phyloP scores from a whole-genome alignment of 2,888 invertebrate species.

The Hyalella azteca region DNA sequence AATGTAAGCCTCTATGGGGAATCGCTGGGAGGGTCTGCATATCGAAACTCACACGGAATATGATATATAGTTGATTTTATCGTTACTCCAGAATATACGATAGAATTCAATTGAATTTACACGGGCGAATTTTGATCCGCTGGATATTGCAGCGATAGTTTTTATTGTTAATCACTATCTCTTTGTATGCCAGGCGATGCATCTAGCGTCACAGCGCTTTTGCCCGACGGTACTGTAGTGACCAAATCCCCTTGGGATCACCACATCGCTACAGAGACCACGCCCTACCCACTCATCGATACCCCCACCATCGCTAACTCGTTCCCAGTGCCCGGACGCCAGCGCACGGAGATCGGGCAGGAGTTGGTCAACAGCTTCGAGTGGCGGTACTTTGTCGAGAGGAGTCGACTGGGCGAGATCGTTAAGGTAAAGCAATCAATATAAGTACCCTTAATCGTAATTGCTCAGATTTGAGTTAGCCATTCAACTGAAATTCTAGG shows the following conservation, averaged over 20 bases:
- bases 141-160: too few relatives aligned
- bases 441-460: too few relatives aligned
- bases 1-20: too few relatives aligned
- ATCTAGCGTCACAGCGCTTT: slow-evolving; percentile 57
- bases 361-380: slow-evolving; percentile 91
- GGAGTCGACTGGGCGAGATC: not conserved
- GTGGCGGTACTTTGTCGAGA: slow-evolving; percentile 85
- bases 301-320: slow-evolving; percentile 87
- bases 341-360: slow-evolving; percentile 85
- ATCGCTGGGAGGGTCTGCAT: too few relatives aligned
- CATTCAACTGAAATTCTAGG: too few relatives aligned
- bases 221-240: slow-evolving; percentile 79
- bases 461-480: too few relatives aligned
- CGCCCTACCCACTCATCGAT: slow-evolving; percentile 83
- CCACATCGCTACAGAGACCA: slow-evolving; percentile 84
- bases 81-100: too few relatives aligned
- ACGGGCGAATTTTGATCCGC: too few relatives aligned
- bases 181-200: slow-evolving; percentile 58
- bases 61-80: too few relatives aligned
- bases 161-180: too few relatives aligned
- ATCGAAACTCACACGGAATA: too few relatives aligned
- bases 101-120: too few relatives aligned
- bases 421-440: slow-evolving; percentile 6
- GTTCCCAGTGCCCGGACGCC: slow-evolving; percentile 89
- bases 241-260: slow-evolving; percentile 86